Evolutionary conservation across 2,113 vertebrate species (phyloP), one percentile per base, ranked within the genome.

Genomic region (Triplophysa dalaica): DNA sequence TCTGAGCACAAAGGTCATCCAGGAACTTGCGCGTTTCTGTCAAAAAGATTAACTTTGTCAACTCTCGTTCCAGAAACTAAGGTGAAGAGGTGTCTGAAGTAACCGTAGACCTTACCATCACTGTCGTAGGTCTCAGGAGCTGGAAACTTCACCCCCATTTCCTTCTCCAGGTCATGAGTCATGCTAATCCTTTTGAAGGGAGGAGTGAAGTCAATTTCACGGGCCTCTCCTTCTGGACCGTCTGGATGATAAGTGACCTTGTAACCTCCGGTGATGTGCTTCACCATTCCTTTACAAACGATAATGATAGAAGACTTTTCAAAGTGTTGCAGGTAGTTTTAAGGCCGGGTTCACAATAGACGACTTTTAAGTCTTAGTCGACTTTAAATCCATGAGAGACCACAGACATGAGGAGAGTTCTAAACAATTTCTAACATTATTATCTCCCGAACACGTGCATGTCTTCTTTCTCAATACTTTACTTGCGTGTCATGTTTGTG

Each of bases 161-260:
- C 87, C 85, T 95, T 97, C 88, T 97, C 96, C 79, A 99, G 92
- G 73, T 98, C 97, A 22, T 90, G 83, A 2, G 95, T 93, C 96
- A 99, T 95, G 88, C 87, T 96, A 82, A 99, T 90, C 86, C 93
- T 93, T 70, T 83, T 94, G 89, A 99, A 99, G 0, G 98, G 98
- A n/a, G 96, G 97, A 0, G 95, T 98, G 90, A 99, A 99, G 87
- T 99, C 96, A 29, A 99, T 92, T 86, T 98, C 96, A 0, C 78
- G 91, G 77, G 92, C 91, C 79, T 93, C 85, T 54, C 96, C 96
- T 54, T 98, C 96, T 7, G 93, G 94, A 69, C 98, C 97, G 11
- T 99, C 97, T 48, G 97, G 97, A 85, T 98, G 96, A 21, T 99
- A 99, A 4, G 84, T 91, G 69, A 99, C 85, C 87, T 96, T 98